A percentile compares a stretch with the other conserved stretches of the same genome.
Evolutionary conservation across 2,888 invertebrate genomes (phyloP).

Genomic region (Sceliomorpha sp.): DNA sequence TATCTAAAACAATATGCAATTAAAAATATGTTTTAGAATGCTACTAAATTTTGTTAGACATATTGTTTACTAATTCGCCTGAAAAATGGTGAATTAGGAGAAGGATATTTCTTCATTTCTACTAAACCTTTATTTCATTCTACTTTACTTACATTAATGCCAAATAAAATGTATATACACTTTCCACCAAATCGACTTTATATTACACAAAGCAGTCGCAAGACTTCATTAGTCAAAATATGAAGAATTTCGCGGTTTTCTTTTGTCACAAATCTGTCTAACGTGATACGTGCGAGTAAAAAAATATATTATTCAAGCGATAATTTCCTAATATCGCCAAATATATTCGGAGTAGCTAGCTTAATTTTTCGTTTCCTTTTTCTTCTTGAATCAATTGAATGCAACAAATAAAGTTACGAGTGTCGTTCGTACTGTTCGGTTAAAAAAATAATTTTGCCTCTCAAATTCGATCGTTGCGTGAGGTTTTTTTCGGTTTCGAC

Average conservation of each 20-base stretch:
- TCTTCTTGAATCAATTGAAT: neutral
- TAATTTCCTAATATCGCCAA: constrained; percentile 29
- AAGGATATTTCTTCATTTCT: too few relatives aligned
- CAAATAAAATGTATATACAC: constrained; percentile 36
- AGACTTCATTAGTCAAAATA: constrained; percentile 28
- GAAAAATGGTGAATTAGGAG: too few relatives aligned
- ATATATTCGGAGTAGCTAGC: constrained; percentile 10
- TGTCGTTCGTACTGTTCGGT: constrained; percentile 11
- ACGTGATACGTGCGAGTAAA: constrained; percentile 36
- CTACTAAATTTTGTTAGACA: too few relatives aligned
- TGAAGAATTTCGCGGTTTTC: neutral
- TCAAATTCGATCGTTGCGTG: constrained; percentile 28
- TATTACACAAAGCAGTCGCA: constrained; percentile 43
- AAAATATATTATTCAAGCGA: constrained; percentile 53
- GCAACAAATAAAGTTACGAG: constrained; percentile 13
- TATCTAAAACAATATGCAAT: too few relatives aligned
- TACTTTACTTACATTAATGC: constrained; percentile 28
- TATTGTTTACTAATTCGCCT: too few relatives aligned
- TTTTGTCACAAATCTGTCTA: constrained; percentile 1
- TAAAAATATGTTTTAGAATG: too few relatives aligned
- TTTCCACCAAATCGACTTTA: constrained; percentile 27
- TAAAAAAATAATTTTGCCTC: constrained; percentile 4
- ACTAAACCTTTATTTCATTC: constrained; percentile 12
- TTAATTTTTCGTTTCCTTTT: neutral
- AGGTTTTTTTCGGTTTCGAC: constrained; percentile 28